Evolutionary conservation across 2,888 invertebrate genomes (phyloP).

Genomic region (Drosophila subquinaria): DNA sequence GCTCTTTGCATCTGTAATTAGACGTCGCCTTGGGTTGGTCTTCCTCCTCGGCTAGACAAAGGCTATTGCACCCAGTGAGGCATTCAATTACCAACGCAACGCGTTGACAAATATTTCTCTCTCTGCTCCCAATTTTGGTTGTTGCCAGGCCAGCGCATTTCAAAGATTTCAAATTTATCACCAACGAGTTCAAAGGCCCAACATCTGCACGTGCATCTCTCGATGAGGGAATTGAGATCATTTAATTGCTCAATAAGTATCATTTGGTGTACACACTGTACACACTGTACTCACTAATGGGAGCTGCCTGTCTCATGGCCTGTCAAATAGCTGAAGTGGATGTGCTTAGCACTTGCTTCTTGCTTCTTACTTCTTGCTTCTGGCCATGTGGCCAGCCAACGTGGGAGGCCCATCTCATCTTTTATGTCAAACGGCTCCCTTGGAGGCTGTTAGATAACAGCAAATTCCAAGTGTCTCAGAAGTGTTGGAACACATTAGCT

Average conservation of each 20-base stretch:
- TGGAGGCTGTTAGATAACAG: slow-evolving; percentile 39
- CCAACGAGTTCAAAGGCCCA: slow-evolving; percentile 58
- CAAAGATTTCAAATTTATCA: slow-evolving; percentile 41
- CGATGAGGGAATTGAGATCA: slow-evolving; percentile 36
- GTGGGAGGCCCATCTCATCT: slow-evolving; percentile 42
- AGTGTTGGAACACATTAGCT: background rate
- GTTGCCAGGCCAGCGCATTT: slow-evolving; percentile 19
- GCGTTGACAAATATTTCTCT: slow-evolving; percentile 59
- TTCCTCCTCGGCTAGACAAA: slow-evolving; percentile 62
- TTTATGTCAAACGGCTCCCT: slow-evolving; percentile 24
- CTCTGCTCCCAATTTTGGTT: slow-evolving; percentile 23
- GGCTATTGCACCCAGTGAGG: slow-evolving; percentile 67
- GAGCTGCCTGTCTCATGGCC: slow-evolving; percentile 8
- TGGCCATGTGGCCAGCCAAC: slow-evolving; percentile 38
- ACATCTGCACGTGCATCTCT: slow-evolving; percentile 45
- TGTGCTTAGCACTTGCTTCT: slow-evolving; percentile 20
- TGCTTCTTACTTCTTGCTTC: slow-evolving; percentile 1
- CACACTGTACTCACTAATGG: slow-evolving; percentile 24
- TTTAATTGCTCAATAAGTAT: slow-evolving; percentile 70
- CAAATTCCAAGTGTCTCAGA: slow-evolving; percentile 10
- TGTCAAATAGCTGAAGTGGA: slow-evolving; percentile 21
- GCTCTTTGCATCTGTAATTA: slow-evolving; percentile 49
- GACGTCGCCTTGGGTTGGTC: slow-evolving; percentile 71
- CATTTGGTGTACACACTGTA: slow-evolving; percentile 33
- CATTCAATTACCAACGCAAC: slow-evolving; percentile 77